A percentile compares a stretch with the other conserved stretches of the same genome.
These are phyloP conservation scores for Goniozus legneri DNA, from an alignment of 1,140 invertebrate genomes.

Conservation along the genomic window DNA sequence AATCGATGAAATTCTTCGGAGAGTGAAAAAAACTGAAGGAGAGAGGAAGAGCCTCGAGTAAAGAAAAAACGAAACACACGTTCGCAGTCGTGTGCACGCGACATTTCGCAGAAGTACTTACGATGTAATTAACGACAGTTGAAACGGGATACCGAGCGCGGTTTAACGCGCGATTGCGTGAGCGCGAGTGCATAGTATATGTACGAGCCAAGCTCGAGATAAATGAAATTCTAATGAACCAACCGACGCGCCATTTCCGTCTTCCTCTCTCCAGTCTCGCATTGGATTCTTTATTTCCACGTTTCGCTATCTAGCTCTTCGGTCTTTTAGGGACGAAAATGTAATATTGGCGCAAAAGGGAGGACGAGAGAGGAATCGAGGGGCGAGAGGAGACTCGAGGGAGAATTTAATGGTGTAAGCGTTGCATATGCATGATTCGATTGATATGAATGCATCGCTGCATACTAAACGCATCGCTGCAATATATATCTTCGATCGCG, in stretches of 20 bases:
- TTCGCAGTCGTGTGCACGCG: conserved; percentile 19
- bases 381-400: background rate
- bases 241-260: too few relatives aligned
- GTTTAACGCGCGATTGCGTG: conserved; percentile 24
- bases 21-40: too few relatives aligned
- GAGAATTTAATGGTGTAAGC: background rate
- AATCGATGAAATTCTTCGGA: too few relatives aligned
- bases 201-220: too few relatives aligned
- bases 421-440: conserved; percentile 50
- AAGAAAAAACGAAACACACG: too few relatives aligned
- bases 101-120: conserved; percentile 24
- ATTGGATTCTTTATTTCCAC: conserved; percentile 1
- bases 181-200: too few relatives aligned
- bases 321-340: background rate
- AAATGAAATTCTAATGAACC: too few relatives aligned
- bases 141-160: conserved; percentile 24
- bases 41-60: conserved; percentile 4
- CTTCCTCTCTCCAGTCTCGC: conserved; percentile 2
- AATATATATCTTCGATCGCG: conserved; percentile 49
- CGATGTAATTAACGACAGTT: conserved; percentile 13
- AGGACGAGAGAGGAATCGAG: background rate
- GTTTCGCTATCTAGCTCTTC: conserved; percentile 1
- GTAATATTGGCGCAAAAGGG: background rate
- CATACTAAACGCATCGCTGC: conserved; percentile 41
- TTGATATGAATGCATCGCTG: conserved; percentile 55